Conservation (phyloP, 2,888 invertebrate species). For the Mythimna impura region DNA sequence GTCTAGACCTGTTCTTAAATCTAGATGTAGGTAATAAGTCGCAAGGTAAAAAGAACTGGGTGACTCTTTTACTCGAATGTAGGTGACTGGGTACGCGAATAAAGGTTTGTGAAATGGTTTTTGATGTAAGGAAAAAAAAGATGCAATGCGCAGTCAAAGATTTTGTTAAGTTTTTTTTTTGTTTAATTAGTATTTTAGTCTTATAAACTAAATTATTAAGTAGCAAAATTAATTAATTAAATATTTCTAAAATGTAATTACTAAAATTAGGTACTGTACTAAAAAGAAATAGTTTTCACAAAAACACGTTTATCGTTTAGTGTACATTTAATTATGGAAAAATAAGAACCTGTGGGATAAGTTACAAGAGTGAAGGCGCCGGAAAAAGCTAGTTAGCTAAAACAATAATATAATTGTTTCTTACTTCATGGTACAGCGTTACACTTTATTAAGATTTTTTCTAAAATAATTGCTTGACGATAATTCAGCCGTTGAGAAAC, state of each 20-base stretch:
- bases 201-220: no score
- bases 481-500: slow-evolving; percentile 43
- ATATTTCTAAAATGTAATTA: no score
- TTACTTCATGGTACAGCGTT: slow-evolving; percentile 10
- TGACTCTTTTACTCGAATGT: slow-evolving; percentile 73
- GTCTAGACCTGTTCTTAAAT: slow-evolving; percentile 70
- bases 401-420: slow-evolving; percentile 2
- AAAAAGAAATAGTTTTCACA: no score
- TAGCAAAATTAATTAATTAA: no score
- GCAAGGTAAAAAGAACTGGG: slow-evolving; percentile 75
- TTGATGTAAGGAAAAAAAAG: slow-evolving; percentile 7
- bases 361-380: background rate
- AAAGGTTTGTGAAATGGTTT: slow-evolving; percentile 32
- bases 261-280: no score
- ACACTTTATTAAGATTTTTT: slow-evolving; percentile 28
- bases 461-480: slow-evolving; percentile 27
- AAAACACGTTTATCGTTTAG: no score
- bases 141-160: background rate
- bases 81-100: slow-evolving; percentile 72
- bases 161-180: slow-evolving; percentile 27
- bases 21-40: slow-evolving; percentile 75
- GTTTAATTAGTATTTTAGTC: slow-evolving; percentile 13
- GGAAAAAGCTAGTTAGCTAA: background rate
- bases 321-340: no score
- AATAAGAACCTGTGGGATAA: background rate